Conservation (phyloP, 2,113 vertebrate species). For the Camelus dromedarius region DNA sequence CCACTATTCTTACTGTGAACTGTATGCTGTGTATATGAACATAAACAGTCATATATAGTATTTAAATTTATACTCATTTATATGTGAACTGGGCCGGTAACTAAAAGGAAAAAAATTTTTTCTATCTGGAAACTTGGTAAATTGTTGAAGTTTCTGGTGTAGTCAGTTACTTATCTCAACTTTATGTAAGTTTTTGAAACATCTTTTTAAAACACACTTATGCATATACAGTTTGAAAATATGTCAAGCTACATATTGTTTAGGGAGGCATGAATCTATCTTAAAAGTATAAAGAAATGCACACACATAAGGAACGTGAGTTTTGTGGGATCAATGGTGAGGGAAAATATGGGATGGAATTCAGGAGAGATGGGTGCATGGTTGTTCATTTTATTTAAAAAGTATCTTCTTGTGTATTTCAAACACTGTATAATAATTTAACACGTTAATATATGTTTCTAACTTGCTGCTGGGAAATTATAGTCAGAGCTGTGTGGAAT, state of each 20-base stretch:
- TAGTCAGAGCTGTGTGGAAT: background rate
- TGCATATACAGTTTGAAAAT: background rate
- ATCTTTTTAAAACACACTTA: slow-evolving; percentile 17
- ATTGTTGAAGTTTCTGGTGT: background rate
- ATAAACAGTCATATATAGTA: background rate
- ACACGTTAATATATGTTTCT: background rate
- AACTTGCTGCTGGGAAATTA: background rate
- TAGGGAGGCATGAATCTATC: background rate
- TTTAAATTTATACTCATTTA: slow-evolving; percentile 3
- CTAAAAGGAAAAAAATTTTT: slow-evolving; percentile 26
- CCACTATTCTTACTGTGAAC: background rate
- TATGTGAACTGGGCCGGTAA: background rate
- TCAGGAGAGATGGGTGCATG: background rate
- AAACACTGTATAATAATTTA: background rate
- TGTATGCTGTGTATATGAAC: background rate
- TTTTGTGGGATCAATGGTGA: background rate
- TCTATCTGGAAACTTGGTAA: background rate
- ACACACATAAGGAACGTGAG: background rate
- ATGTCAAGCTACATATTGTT: background rate
- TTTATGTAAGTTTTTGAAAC: slow-evolving; percentile 24
- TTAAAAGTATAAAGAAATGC: background rate
- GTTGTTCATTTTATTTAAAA: background rate
- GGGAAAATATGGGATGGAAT: background rate
- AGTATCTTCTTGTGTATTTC: slow-evolving; percentile 13
- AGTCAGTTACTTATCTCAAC: slow-evolving; percentile 43